These are phyloP conservation scores for Coracias cyanogaster DNA, from an alignment of 2,797 vertebrate genomes.

Conservation along the genomic window DNA sequence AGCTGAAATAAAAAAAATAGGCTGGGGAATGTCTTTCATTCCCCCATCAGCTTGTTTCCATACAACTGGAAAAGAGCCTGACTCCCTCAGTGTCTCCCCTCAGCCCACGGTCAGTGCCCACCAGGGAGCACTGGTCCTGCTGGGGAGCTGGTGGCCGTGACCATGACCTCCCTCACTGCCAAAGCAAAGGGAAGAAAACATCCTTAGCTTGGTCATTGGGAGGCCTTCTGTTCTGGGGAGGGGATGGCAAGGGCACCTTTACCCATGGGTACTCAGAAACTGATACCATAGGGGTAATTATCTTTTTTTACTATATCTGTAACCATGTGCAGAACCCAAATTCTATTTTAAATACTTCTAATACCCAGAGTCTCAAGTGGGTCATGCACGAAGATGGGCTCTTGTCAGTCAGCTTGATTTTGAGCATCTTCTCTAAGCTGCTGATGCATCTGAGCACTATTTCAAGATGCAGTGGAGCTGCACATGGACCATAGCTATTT, in stretches of 20 bases:
- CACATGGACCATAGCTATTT: not conserved
- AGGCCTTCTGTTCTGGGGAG: not conserved
- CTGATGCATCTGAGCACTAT: not conserved
- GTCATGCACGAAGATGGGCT: not conserved
- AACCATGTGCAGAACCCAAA: not conserved
- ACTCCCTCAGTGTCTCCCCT: not conserved
- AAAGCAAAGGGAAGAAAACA: not conserved
- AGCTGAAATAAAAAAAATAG: not conserved
- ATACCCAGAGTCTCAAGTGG: not conserved
- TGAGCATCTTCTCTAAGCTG: not conserved
- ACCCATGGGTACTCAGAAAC: not conserved
- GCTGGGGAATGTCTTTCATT: not conserved
- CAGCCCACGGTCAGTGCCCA: not conserved
- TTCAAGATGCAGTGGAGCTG: not conserved
- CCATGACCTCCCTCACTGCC: not conserved
- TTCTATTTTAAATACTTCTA: not conserved
- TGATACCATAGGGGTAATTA: not conserved
- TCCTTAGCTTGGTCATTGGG: not conserved
- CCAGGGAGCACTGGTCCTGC: not conserved
- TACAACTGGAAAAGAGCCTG: not conserved
- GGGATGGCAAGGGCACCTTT: not conserved
- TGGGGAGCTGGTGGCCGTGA: not conserved
- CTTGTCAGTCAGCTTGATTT: not conserved
- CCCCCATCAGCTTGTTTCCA: not conserved
- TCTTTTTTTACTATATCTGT: not conserved